Base-by-base conservation (phyloP, 2,888 invertebrate species). In the Petrolisthes cinctipes region DNA sequence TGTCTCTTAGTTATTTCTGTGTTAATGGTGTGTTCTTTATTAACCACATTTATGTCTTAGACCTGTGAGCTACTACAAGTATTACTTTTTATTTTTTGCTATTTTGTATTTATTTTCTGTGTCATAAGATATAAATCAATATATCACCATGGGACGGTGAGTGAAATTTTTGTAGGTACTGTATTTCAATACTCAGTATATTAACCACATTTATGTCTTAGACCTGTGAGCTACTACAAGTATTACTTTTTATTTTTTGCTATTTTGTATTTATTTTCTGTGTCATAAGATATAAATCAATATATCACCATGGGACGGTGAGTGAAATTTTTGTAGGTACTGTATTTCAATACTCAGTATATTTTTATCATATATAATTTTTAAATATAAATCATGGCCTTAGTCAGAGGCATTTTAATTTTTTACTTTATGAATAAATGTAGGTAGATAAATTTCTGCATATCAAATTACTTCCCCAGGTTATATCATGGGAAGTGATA, bases 111-210 rank as follows among this genome's bases (percentile, higher is more conserved):
- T 61, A 61, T 11, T 61, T 61, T 17, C 61, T 61, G 61, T 61
- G 17, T 17, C 11, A 61, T 61, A 61, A 61, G 78, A 79, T 79
- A 54, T 80, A 80, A 80, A 80, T 20, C 20, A 51, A 5, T 23
- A 80, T 57, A 57, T 57, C 80, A 57, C 80, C 57, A 80, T 20
- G 57, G 80, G 80, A 80, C 80, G 23, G 80, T 80, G 80, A 80
- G n/a, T 6, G 9, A 80, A 54, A 20, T 53, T 80, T 20, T 56
- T 56, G 3, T 57, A 5, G 57, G 37, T 20, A 23, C 37, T 6
- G 56, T 11, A 37, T 37, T 37, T 37, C 1, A 37, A 37, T 37
- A 37, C 37, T 37, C 37, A 37, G 80, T 57, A 23, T 51, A 80
- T 80, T 80, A 37, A 37, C 37, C 37, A 37, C 37, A 37, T 37